phyloP scores from a whole-genome alignment of 37 sponge, comb jelly and placozoan genomes.

The Chondrosia reniformis region DNA sequence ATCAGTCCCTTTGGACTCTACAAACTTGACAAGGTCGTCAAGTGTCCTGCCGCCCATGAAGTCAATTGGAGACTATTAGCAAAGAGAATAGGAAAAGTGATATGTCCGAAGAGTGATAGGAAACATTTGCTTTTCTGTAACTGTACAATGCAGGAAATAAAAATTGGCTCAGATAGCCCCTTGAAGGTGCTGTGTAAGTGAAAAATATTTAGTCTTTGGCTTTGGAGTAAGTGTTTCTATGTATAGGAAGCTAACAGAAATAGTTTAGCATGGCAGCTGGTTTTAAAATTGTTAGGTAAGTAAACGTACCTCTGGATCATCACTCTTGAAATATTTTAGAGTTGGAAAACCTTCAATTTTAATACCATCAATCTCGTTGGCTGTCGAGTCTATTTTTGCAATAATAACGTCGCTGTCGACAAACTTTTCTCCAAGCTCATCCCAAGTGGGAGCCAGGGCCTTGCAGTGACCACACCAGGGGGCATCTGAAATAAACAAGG shows the following conservation, averaged over 20 bases:
- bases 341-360: conserved; percentile 87
- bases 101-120: too few species aligned
- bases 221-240: too few species aligned
- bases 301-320: conserved; percentile 55
- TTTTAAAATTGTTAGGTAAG: too few species aligned
- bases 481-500: conserved; percentile 93
- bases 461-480: conserved; percentile 99
- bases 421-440: conserved; percentile 89
- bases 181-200: too few species aligned
- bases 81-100: too few species aligned
- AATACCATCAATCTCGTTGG: conserved; percentile 85
- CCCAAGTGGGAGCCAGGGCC: conserved; percentile 95
- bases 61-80: conserved; percentile 38
- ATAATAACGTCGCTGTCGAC: conserved; percentile 78
- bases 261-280: too few species aligned
- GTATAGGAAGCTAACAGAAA: too few species aligned
- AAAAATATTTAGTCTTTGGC: too few species aligned
- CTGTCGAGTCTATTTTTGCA: conserved; percentile 96
- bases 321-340: conserved; percentile 86
- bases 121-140: too few species aligned
- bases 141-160: too few species aligned
- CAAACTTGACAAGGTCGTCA: conserved; percentile 75
- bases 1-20: conserved; percentile 44
- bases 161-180: too few species aligned
- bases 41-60: conserved; percentile 85